Base-by-base conservation (phyloP, 1,140 invertebrate species). In the Heterodera carotae region DNA sequence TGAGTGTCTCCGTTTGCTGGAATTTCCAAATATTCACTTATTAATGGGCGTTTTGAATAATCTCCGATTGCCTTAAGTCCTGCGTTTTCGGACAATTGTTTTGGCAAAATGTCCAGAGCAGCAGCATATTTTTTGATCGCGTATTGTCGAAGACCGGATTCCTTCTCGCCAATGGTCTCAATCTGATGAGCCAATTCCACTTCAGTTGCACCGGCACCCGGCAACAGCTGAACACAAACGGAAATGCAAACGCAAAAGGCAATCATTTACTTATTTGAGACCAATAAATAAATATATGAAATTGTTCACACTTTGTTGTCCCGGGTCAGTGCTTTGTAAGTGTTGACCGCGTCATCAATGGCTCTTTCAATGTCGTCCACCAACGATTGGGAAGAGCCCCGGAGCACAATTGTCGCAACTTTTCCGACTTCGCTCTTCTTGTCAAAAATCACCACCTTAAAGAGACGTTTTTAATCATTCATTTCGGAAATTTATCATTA, bases 321-420 rank as follows among this genome's bases (percentile, higher is more conserved):
- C 85, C 90, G 90, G 31, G 92, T 91, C 36, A 96, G 89, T 64
- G 92, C 93, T 88, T 99, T 99, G 89, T 95, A 99, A 29, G 94
- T 97, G 87, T 99, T 99, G 3, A 99, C 94, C 81, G 95, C 97
- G 91, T 99, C 97, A 89, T 99, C 95, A 83, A 99, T 92, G 48
- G 96, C 95, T 82, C 97, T 91, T 89, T 99, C 97, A 86, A 99
- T 93, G 84, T 99, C 97, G 89, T 99, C 97, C 94, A 99, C 96
- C 80, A 95, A 94, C 88, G 97, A 98, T 76, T 98, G 95, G 25
- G 97, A 98, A 0, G 97, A 93, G 0, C 97, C 97, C 80, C 97
- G 91, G 76, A 99, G 91, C 22, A 99, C 92, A 84, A 99, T 92
- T 0, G 97, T 99, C 0, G 95, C 91, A 77, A 99, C 93, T 31